Conservation (phyloP, 2,113 vertebrate species). For the Laticauda laticaudata region DNA sequence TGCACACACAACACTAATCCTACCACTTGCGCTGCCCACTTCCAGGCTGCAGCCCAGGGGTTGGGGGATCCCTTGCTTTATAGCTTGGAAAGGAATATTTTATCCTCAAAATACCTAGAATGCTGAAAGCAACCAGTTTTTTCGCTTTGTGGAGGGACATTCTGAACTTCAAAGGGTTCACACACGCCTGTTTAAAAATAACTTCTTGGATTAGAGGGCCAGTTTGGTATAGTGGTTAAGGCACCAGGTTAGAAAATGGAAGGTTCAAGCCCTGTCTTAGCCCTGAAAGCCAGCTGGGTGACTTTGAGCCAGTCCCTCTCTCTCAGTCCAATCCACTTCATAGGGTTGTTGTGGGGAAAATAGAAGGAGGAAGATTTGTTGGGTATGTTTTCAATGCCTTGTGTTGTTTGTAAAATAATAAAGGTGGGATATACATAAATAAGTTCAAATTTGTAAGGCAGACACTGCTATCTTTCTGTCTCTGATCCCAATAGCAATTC, state of each 20-base stretch:
- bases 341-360: no score
- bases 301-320: no score
- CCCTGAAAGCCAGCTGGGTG: no score
- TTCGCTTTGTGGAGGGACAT: background rate
- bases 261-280: no score
- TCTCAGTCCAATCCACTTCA: no score
- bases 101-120: background rate
- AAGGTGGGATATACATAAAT: background rate
- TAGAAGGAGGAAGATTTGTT: background rate
- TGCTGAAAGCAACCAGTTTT: background rate
- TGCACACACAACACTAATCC: no score
- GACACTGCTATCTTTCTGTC: background rate
- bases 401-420: background rate
- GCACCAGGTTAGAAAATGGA: no score
- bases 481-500: background rate
- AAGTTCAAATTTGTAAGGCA: background rate
- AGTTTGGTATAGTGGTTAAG: background rate
- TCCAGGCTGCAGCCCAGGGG: no score
- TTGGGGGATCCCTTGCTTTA: background rate
- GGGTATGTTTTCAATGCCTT: background rate
- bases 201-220: background rate
- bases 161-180: background rate
- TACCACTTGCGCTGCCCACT: no score
- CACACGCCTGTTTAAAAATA: background rate
- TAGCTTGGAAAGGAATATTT: background rate